Evolutionary conservation across 2,113 vertebrate species (phyloP).

Genomic region (Vidua chalybeata): DNA sequence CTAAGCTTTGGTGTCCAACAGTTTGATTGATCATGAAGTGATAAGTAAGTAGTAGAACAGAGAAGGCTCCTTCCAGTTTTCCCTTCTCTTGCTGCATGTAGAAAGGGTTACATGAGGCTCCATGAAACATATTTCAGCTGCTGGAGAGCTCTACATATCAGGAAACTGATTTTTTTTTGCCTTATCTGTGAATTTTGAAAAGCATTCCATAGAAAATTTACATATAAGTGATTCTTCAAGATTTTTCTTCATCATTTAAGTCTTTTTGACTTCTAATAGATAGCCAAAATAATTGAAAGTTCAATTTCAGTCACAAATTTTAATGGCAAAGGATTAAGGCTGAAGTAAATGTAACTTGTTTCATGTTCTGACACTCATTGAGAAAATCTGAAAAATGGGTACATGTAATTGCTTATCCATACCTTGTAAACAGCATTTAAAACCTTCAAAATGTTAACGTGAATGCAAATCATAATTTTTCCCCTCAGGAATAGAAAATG

Average conservation of each 20-base stretch:
- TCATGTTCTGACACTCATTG: neutral
- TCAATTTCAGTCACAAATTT: neutral
- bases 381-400: slow-evolving; percentile 12
- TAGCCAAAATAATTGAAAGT: neutral
- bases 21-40: neutral
- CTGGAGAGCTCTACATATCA: neutral
- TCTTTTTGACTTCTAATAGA: neutral
- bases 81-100: neutral
- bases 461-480: neutral
- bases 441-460: slow-evolving; percentile 27
- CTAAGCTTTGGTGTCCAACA: neutral
- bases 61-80: neutral
- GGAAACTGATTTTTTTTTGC: neutral
- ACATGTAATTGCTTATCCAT: neutral
- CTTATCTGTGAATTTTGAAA: neutral
- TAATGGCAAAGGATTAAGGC: neutral
- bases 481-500: slow-evolving; percentile 18
- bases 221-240: neutral
- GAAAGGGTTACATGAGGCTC: neutral
- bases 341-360: neutral
- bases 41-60: neutral
- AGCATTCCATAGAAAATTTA: neutral
- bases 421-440: neutral
- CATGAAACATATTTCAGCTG: neutral
- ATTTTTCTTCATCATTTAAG: neutral